Evolutionary conservation across 2,888 invertebrate genomes (phyloP), one percentile per base, ranked within the genome.

Genomic region (Emmelina monodactyla): DNA sequence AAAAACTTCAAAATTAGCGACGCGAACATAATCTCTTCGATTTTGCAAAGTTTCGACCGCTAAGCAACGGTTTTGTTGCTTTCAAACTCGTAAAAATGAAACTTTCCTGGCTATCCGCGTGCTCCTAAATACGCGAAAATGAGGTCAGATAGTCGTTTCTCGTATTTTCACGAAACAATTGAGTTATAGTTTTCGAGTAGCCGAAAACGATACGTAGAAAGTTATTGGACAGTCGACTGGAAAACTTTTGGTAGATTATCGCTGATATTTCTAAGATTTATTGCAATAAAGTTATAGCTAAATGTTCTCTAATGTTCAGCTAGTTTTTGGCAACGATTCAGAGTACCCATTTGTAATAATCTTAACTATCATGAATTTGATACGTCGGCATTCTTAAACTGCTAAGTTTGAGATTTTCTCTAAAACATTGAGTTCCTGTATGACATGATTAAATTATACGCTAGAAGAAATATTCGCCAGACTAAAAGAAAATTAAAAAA

Each of bases 181-280:
- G 49, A 53, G 48, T 54, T 51, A 48, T 3, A 36, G 32, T 29
- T 32, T 28, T 36, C 25, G 40, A 41, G 39, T 50, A 47, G 47
- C 46, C 42, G 40, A 38, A 42, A 45, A 38, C 13, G 12, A 11
- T n/a, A n/a, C n/a, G n/a, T 29, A 43, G 47, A 46, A 62, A 67
- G 54, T 64, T 63, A 60, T 60, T 60, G 57, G 55, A 56, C 50
- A 54, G 49, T 55, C 51, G 42, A 51, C 53, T 41, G 49, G 49
- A 38, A 49, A 62, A 61, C 50, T 58, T 66, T 59, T 37, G 43
- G 49, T 43, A 56, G 59, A 66, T 68, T 59, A 64, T 64, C 56
- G 53, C 55, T 53, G 56, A 65, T 64, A 62, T 50, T 50, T 38
- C 41, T 39, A 43, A 43, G 56, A 68, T 68, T 70, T 68, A 68